These are phyloP conservation scores for Eulemur rubriventer DNA, from an alignment of 2,797 vertebrate species.

Conservation along the genomic window DNA sequence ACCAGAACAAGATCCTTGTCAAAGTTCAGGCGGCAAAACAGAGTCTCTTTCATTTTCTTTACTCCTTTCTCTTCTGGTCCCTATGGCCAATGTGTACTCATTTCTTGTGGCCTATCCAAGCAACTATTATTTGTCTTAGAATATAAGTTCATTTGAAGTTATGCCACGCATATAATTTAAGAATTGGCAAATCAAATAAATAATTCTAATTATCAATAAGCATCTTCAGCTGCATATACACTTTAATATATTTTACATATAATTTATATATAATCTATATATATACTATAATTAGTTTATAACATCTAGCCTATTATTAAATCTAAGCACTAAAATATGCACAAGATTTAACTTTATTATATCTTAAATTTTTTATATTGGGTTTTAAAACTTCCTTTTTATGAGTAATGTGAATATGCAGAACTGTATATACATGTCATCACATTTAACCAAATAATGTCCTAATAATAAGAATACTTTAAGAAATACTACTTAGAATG, in stretches of 20 bases:
- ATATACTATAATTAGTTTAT: not conserved
- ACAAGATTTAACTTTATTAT: not conserved
- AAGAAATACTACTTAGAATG: slow-evolving; percentile 3
- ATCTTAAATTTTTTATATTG: not conserved
- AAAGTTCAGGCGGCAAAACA: not conserved
- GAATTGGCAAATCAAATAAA: slow-evolving; percentile 13
- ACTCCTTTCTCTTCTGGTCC: not conserved
- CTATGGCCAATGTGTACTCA: not conserved
- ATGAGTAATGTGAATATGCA: not conserved
- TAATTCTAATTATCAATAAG: not conserved
- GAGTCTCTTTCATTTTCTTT: not conserved
- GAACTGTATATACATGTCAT: not conserved
- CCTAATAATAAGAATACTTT: slow-evolving; percentile 1
- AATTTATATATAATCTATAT: not conserved
- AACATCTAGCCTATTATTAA: not conserved
- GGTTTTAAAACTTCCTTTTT: slow-evolving; percentile 26
- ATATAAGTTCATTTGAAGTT: not conserved
- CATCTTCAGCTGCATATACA: not conserved
- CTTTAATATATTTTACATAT: not conserved
- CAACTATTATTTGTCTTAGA: not conserved
- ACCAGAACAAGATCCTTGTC: not conserved
- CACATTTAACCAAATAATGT: slow-evolving; percentile 35
- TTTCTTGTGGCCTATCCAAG: not conserved
- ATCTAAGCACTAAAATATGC: not conserved
- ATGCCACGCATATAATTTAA: not conserved